Evolutionary conservation across 2,113 vertebrate species (phyloP).

Genomic region (Neodontobutis hainanensis): DNA sequence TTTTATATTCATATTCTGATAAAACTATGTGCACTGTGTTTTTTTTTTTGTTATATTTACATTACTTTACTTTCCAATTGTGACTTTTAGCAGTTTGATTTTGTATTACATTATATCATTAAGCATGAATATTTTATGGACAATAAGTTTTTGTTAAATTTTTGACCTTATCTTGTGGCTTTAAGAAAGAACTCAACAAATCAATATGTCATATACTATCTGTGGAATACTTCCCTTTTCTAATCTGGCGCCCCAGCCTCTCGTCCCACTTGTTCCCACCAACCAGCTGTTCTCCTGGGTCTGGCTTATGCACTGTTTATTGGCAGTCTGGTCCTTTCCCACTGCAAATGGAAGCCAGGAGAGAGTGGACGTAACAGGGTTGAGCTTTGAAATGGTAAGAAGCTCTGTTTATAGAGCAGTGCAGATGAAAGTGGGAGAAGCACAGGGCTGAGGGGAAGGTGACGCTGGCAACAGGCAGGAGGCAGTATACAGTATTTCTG

Average conservation of each 20-base stretch:
- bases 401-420: constrained; percentile 67
- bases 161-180: too few species aligned
- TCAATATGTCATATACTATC: not conserved
- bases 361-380: constrained; percentile 39
- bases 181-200: too few species aligned
- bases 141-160: too few species aligned
- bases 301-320: not conserved
- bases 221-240: not conserved
- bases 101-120: too few species aligned
- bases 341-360: constrained; percentile 31
- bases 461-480: too few species aligned
- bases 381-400: constrained; percentile 75
- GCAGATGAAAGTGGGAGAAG: constrained; percentile 59
- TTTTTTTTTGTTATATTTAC: too few species aligned
- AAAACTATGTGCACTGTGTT: too few species aligned
- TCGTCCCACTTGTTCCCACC: not conserved
- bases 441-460: constrained; percentile 6
- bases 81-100: too few species aligned
- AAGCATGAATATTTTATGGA: too few species aligned
- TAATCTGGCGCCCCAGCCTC: constrained; percentile 15
- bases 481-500: not conserved
- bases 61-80: too few species aligned
- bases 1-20: too few species aligned
- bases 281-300: constrained; percentile 26
- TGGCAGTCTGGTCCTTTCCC: constrained; percentile 21